phyloP scores from a whole-genome alignment of 2,888 invertebrate genomes.

The Biston stratarius region DNA sequence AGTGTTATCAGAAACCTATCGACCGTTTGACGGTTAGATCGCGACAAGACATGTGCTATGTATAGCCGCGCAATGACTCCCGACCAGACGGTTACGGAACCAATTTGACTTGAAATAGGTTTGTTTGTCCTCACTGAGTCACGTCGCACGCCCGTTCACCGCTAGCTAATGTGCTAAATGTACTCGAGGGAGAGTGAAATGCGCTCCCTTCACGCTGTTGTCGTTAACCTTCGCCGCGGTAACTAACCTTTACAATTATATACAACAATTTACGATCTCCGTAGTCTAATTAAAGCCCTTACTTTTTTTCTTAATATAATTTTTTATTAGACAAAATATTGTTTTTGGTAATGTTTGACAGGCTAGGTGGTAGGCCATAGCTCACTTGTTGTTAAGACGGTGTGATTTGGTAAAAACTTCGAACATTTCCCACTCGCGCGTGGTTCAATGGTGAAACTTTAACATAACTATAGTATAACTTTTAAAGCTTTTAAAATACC shows the following conservation, averaged over 20 bases:
- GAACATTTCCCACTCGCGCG: no score
- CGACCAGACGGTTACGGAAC: background rate
- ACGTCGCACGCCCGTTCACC: background rate
- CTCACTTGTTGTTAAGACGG: no score
- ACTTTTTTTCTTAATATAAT: no score
- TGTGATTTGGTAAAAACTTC: no score
- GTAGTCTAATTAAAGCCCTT: no score
- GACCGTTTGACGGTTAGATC: background rate
- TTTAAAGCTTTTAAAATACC: no score
- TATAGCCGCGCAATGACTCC: constrained; percentile 16
- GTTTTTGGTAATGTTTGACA: no score
- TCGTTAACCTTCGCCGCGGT: constrained; percentile 23
- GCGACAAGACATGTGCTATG: no score
- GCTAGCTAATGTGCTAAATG: constrained; percentile 13
- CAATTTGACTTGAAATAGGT: background rate
- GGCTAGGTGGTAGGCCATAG: no score
- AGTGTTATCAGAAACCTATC: background rate
- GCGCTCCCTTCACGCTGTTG: constrained; percentile 33
- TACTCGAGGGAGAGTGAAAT: constrained; percentile 32
- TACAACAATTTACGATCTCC: background rate
- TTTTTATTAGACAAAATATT: no score
- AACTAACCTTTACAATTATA: background rate
- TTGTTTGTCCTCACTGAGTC: constrained; percentile 12
- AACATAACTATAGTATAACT: no score
- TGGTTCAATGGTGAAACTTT: no score